phyloP scores from a whole-genome alignment of 1,140 invertebrate species.

The Pseudomyrmex cubaensis region DNA sequence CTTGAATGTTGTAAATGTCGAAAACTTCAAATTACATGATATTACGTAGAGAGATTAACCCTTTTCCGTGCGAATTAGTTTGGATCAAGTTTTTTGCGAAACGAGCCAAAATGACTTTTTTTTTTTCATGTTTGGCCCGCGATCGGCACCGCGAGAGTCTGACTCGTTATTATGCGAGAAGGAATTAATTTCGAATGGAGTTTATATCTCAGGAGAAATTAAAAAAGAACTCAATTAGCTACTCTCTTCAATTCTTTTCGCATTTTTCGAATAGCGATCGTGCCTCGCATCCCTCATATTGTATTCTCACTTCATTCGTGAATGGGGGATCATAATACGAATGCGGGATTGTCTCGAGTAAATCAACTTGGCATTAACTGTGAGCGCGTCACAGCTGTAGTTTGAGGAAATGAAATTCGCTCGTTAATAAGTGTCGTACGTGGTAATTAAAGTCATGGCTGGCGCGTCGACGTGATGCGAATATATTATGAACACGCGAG shows the following conservation, averaged over 20 bases:
- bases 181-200: no score
- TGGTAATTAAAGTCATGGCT: constrained; percentile 50
- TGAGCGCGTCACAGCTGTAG: constrained; percentile 30
- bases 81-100: no score
- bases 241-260: neutral
- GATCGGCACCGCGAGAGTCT: no score
- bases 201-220: no score
- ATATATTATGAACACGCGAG: constrained; percentile 25
- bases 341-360: constrained; percentile 20
- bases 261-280: neutral
- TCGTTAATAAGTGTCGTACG: constrained; percentile 55
- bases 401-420: constrained; percentile 52
- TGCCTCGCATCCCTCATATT: neutral
- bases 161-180: no score
- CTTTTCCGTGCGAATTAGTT: no score
- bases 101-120: no score
- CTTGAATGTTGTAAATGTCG: no score
- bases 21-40: no score
- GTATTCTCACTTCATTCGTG: neutral
- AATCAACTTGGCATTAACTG: constrained; percentile 55
- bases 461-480: constrained; percentile 35
- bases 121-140: no score
- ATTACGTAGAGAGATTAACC: no score
- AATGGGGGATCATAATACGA: neutral
- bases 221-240: no score